Percentiles rank a stretch among this genome's conserved stretches.
Evolutionary conservation across 2,797 vertebrate genomes (phyloP).

Genomic region (Leucoraja ocellata): DNA sequence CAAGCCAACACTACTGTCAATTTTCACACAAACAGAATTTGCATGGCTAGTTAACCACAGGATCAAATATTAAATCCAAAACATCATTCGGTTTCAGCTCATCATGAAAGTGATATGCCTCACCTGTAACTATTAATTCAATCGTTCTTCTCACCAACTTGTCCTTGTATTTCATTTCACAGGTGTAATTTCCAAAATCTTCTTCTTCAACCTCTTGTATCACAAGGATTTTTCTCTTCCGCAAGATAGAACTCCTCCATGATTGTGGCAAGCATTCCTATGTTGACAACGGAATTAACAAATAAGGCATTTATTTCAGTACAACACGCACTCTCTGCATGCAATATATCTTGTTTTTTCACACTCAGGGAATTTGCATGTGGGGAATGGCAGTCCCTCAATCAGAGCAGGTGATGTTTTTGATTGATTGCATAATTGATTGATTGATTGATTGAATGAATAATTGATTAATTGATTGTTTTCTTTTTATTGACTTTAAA

Average conservation of each 20-base stretch:
- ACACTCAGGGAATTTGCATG: background rate
- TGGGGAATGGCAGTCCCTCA: background rate
- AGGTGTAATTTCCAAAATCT: slow-evolving; percentile 90
- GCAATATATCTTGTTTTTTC: too few relatives aligned
- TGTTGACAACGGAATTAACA: slow-evolving; percentile 46
- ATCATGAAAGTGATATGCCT: background rate
- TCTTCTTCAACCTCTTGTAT: slow-evolving; percentile 85
- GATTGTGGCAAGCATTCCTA: slow-evolving; percentile 86
- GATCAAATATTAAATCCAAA: background rate
- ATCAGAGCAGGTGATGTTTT: background rate
- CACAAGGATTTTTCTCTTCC: slow-evolving; percentile 81
- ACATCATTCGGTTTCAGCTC: background rate
- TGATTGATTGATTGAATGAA: too few relatives aligned
- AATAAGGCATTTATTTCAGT: slow-evolving; percentile 26
- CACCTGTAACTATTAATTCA: slow-evolving; percentile 89
- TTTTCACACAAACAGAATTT: background rate
- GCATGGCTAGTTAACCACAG: background rate
- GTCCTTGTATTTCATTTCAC: slow-evolving; percentile 87
- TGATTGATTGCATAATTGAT: too few relatives aligned
- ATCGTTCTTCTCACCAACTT: slow-evolving; percentile 80
- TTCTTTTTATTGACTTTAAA: too few relatives aligned
- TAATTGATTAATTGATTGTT: too few relatives aligned
- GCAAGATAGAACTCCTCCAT: slow-evolving; percentile 76
- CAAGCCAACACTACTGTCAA: background rate
- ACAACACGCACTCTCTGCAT: too few relatives aligned